These are phyloP conservation scores for Chunga burmeisteri DNA, from an alignment of 2,113 vertebrate genomes.

Conservation along the genomic window DNA sequence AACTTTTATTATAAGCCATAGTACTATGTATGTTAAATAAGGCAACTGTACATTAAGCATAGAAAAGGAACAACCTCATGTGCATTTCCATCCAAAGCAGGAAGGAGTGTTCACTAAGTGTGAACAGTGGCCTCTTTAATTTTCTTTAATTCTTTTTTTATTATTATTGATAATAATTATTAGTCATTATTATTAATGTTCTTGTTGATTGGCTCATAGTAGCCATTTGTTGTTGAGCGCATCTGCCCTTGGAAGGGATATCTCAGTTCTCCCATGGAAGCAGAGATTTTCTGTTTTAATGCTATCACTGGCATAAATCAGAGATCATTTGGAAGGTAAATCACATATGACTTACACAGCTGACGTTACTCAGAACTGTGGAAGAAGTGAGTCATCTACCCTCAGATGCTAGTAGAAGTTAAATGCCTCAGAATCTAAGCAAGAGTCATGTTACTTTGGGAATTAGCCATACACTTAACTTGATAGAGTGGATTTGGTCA, in stretches of 20 bases:
- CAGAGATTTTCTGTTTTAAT: constrained; percentile 6
- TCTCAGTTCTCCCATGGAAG: background rate
- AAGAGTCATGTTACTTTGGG: constrained; percentile 38
- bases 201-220: background rate
- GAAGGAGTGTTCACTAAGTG: constrained; percentile 10
- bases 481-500: background rate
- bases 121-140: constrained; percentile 1
- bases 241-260: background rate
- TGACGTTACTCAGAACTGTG: background rate
- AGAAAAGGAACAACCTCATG: constrained; percentile 11
- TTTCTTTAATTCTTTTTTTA: background rate
- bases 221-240: background rate
- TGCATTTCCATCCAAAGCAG: constrained; percentile 20
- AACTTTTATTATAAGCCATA: constrained; percentile 82
- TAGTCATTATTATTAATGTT: background rate
- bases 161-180: background rate
- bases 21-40: constrained; percentile 69
- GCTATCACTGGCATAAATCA: background rate
- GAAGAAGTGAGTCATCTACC: background rate
- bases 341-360: background rate
- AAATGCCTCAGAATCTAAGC: constrained; percentile 51
- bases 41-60: constrained; percentile 48
- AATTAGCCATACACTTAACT: constrained; percentile 46
- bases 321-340: constrained; percentile 41
- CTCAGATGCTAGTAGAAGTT: background rate